phyloP scores from a whole-genome alignment of 1,140 invertebrate genomes.

The Heterodera carotae region DNA sequence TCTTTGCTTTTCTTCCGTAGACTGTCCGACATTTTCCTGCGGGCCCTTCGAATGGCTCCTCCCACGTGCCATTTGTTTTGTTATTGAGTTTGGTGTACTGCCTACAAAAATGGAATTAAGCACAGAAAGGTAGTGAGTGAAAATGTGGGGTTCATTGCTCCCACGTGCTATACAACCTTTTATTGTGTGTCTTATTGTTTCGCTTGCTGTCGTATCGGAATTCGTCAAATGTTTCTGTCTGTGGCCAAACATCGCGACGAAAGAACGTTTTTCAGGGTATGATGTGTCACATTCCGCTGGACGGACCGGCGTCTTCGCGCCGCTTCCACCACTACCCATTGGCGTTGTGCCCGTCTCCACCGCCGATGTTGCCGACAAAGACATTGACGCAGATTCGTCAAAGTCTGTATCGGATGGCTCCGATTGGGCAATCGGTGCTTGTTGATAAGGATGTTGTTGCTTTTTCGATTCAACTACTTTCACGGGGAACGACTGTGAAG shows the following conservation, averaged over 20 bases:
- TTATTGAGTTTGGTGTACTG: conserved; percentile 10
- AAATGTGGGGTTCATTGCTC: no score
- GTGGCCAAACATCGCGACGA: not conserved
- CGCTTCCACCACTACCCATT: conserved; percentile 23
- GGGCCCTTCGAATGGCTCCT: conserved; percentile 7
- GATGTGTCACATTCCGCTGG: not conserved
- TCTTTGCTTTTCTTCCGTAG: conserved; percentile 7
- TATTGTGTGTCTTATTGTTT: not conserved
- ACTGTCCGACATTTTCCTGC: not conserved
- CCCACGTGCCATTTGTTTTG: not conserved
- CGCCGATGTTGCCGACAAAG: not conserved
- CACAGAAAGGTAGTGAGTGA: no score
- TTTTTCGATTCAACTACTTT: conserved; percentile 15
- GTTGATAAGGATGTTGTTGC: not conserved
- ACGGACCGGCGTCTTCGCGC: conserved; percentile 9
- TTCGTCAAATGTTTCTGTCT: conserved; percentile 12
- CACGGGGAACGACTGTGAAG: not conserved
- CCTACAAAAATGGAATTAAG: no score
- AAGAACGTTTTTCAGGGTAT: conserved; percentile 2
- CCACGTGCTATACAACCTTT: not conserved
- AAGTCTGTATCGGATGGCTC: conserved; percentile 64
- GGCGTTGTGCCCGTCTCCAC: conserved; percentile 10
- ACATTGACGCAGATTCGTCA: conserved; percentile 47
- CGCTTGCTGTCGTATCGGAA: not conserved
- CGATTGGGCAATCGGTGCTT: conserved; percentile 61